Percentiles rank a stretch among this genome's conserved stretches.
Evolutionary conservation across 2,888 invertebrate genomes (phyloP).

Genomic region (Metellina segmentata): DNA sequence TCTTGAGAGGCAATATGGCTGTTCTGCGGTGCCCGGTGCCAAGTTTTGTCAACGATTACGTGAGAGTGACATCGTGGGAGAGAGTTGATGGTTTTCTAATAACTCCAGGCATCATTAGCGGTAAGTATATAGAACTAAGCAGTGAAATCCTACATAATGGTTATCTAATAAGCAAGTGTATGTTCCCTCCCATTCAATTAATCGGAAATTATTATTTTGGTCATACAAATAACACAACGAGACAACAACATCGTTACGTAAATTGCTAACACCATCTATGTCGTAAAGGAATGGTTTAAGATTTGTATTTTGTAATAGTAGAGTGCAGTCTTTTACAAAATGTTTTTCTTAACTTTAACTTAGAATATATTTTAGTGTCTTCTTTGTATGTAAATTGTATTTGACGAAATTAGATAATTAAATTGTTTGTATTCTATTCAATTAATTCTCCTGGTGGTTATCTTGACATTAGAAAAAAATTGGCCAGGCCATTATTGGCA

Average conservation of each 20-base stretch:
- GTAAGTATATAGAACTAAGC: slow-evolving; percentile 33
- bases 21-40: slow-evolving; percentile 75
- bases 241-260: not conserved
- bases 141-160: not conserved
- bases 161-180: not conserved
- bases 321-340: too few species aligned
- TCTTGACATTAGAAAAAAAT: too few species aligned
- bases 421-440: too few species aligned
- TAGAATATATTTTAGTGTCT: too few species aligned
- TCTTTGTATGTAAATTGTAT: too few species aligned
- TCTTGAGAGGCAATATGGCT: slow-evolving; percentile 77
- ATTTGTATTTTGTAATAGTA: too few species aligned
- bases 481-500: too few species aligned
- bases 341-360: too few species aligned
- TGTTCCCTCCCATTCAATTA: not conserved
- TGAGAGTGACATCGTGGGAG: slow-evolving; percentile 72
- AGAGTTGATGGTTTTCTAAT: slow-evolving; percentile 75
- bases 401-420: too few species aligned
- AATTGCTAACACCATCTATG: too few species aligned
- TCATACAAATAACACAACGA: not conserved
- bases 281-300: too few species aligned
- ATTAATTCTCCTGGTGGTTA: too few species aligned
- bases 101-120: slow-evolving; percentile 69
- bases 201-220: not conserved
- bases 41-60: slow-evolving; percentile 73